Evolutionary conservation across 2,888 invertebrate genomes (phyloP).

Genomic region (Acrobasis consociella): DNA sequence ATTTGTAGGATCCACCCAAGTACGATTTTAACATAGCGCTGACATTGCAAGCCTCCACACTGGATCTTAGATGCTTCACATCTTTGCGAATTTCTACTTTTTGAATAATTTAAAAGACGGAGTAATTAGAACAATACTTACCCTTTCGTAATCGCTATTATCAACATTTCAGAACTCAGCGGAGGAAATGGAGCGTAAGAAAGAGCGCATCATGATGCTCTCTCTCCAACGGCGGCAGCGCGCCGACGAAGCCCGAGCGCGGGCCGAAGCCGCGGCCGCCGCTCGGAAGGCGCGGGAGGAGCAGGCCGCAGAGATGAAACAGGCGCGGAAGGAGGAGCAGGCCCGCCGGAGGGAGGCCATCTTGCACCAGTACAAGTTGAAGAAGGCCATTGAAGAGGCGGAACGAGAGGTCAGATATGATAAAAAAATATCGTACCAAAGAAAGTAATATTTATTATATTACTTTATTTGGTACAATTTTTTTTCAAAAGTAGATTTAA

Average conservation of each 20-base stretch:
- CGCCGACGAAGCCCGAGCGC: conserved; percentile 92
- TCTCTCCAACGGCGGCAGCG: conserved; percentile 95
- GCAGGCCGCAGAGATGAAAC: conserved; percentile 88
- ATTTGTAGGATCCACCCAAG: too few relatives aligned
- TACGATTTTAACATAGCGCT: too few relatives aligned
- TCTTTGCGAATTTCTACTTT: too few relatives aligned
- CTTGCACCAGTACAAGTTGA: conserved; percentile 95
- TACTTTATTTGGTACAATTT: too few relatives aligned
- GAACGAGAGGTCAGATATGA: conserved; percentile 95
- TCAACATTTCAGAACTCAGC: conserved; percentile 85
- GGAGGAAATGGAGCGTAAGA: conserved; percentile 96
- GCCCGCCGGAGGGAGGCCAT: conserved; percentile 93
- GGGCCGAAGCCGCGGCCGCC: conserved; percentile 87
- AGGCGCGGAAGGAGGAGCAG: conserved; percentile 91
- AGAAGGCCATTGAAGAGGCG: conserved; percentile 96
- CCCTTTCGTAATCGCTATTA: too few relatives aligned
- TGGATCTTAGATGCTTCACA: too few relatives aligned
- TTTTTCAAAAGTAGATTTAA: too few relatives aligned
- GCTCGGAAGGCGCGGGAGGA: conserved; percentile 89
- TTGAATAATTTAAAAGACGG: too few relatives aligned
- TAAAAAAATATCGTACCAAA: too few relatives aligned
- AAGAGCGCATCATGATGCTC: conserved; percentile 94
- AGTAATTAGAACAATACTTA: too few relatives aligned
- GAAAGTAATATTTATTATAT: too few relatives aligned
- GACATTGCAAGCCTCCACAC: too few relatives aligned